Percentiles rank a stretch among this genome's conserved stretches.
phyloP scores from a whole-genome alignment of 1,140 invertebrate genomes.

The Littorina saxatilis region DNA sequence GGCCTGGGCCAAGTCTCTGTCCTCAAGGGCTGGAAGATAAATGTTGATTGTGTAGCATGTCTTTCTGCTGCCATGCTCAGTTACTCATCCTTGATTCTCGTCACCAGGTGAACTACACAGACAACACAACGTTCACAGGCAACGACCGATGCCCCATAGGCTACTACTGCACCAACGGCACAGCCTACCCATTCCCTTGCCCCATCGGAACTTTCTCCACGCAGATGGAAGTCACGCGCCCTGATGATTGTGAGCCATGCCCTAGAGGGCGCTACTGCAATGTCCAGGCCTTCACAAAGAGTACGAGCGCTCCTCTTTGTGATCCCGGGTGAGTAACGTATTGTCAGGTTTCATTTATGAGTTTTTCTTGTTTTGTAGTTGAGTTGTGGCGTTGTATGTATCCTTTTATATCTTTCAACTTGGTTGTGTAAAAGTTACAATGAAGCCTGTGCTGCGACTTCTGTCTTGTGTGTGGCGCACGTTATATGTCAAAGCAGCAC shows the following conservation, averaged over 20 bases:
- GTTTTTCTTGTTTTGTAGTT: not conserved
- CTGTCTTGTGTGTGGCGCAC: too few species aligned
- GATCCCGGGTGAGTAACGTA: constrained; percentile 61
- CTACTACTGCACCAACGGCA: constrained; percentile 71
- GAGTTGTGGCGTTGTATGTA: not conserved
- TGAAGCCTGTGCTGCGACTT: too few species aligned
- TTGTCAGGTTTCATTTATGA: not conserved
- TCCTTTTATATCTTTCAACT: not conserved
- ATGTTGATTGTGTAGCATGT: too few species aligned
- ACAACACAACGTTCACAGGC: constrained; percentile 66
- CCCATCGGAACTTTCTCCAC: constrained; percentile 70
- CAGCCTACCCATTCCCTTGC: constrained; percentile 67
- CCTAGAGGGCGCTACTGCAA: constrained; percentile 79
- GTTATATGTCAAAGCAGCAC: too few species aligned
- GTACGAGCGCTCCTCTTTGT: constrained; percentile 63
- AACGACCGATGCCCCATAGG: constrained; percentile 71
- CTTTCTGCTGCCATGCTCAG: too few species aligned
- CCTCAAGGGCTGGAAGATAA: too few species aligned
- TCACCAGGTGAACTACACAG: constrained; percentile 59
- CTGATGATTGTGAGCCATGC: constrained; percentile 65
- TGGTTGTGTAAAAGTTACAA: too few species aligned
- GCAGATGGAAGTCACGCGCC: constrained; percentile 50
- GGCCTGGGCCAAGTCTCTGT: too few species aligned
- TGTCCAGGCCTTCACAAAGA: constrained; percentile 61
- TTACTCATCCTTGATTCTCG: too few species aligned